Conservation (phyloP, 2,888 invertebrate genomes). For the Tenthredo distinguenda region DNA sequence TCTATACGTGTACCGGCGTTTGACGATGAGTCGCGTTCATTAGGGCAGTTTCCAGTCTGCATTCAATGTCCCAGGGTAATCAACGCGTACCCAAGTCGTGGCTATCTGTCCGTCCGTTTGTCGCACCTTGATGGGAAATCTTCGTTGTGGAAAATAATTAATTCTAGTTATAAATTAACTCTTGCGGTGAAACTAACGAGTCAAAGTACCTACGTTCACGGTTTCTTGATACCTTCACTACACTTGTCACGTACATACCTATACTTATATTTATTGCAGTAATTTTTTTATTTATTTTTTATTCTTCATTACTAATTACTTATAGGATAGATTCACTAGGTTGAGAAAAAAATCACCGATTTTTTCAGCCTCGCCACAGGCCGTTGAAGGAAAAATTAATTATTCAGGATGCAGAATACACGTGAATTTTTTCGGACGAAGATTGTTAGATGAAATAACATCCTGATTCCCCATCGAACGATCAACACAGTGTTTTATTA, state of each 20-base stretch:
- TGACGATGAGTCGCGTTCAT: conserved; percentile 52
- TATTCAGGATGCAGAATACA: background rate
- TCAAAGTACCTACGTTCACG: conserved; percentile 23
- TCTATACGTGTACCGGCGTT: conserved; percentile 31
- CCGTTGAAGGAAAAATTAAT: background rate
- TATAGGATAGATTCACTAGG: background rate
- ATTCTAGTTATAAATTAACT: conserved; percentile 47
- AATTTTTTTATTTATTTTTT: background rate
- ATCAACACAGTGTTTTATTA: background rate
- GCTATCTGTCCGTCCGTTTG: conserved; percentile 50
- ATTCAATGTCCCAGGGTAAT: conserved; percentile 52
- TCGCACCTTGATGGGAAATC: conserved; percentile 48
- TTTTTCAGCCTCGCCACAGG: background rate
- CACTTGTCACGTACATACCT: conserved; percentile 13
- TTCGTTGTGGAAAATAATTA: conserved; percentile 52
- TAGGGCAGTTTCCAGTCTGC: conserved; percentile 53
- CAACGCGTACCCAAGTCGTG: conserved; percentile 39
- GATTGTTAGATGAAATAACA: background rate
- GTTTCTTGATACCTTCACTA: conserved; percentile 28
- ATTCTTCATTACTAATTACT: background rate
- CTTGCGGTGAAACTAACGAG: conserved; percentile 36
- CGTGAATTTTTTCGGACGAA: background rate
- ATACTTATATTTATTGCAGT: background rate
- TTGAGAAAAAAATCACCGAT: background rate
- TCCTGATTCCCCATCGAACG: background rate